A percentile compares a stretch with the other conserved stretches of the same genome.
phyloP scores from a whole-genome alignment of 1,140 invertebrate genomes.

The Magallana gigas region DNA sequence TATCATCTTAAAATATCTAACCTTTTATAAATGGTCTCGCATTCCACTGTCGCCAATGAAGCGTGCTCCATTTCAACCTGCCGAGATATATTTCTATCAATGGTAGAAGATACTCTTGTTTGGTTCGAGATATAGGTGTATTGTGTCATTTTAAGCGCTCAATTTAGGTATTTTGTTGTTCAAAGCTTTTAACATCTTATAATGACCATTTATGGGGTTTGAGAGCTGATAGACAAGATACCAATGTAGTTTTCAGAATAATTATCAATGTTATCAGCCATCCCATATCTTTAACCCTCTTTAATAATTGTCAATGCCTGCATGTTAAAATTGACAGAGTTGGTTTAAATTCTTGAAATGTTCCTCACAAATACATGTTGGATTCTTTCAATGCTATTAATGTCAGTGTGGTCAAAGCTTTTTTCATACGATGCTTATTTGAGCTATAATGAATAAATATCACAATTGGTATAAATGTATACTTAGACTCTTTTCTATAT shows the following conservation, averaged over 20 bases:
- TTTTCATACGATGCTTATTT: too few relatives aligned
- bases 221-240: conserved; percentile 20
- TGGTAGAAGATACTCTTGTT: conserved; percentile 18
- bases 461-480: too few relatives aligned
- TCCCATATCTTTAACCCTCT: conserved; percentile 22
- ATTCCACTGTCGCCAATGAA: conserved; percentile 11
- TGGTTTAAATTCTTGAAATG: neutral
- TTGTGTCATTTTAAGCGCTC: conserved; percentile 15
- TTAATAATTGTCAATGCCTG: conserved; percentile 31
- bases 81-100: conserved; percentile 25
- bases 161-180: conserved; percentile 11
- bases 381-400: too few relatives aligned
- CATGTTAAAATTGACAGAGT: conserved; percentile 1
- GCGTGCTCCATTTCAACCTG: neutral
- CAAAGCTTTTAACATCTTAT: neutral
- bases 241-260: neutral
- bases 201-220: neutral
- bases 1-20: conserved; percentile 32
- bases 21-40: conserved; percentile 30
- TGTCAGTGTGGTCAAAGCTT: too few relatives aligned
- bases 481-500: too few relatives aligned
- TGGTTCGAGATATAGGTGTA: conserved; percentile 18
- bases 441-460: too few relatives aligned
- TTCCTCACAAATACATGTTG: neutral
- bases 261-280: neutral